Evolutionary conservation across 2,888 invertebrate species (phyloP), one percentile per base, ranked within the genome.

Genomic region (Tachina grossa): DNA sequence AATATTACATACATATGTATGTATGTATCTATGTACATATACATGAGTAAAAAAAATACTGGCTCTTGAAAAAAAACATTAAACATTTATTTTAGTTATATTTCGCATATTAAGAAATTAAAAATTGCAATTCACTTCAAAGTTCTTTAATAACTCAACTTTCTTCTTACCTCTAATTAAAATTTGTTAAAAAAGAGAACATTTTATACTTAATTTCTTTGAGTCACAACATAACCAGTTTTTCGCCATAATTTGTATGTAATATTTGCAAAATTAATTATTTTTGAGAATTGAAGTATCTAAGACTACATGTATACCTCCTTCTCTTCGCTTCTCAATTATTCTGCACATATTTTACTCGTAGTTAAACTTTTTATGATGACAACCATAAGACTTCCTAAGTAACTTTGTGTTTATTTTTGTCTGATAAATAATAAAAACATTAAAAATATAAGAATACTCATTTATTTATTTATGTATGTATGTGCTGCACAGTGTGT

Each of bases 101-200:
- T 31, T 31, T 31, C 4, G 31, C 31, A 3, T 4, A 31, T 4
- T 31, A 31, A 31, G 31, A 31, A 31, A 31, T 31, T 31, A 31
- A 31, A 31, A 31, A 31, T 31, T 31, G 31, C 1, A 31, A 31
- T 31, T 6, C 6, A 31, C 31, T 31, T 31, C 31, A 31, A 9
- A 51, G 10, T 16, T 71, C 10, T 45, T 45, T 14, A 10, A 55
- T 2, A 45, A 22, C 45, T 69, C 19, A 71, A 55, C 45, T 55
- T 71, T 72, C 57, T 59, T 72, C 59, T 59, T 31, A n/a, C 16
- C 13, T 57, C 11, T 59, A 14, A 41, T 9, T 22, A 41, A 74
- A 14, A 63, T 53, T 43, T 19, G 9, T 41, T 51, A 51, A 31
- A 49, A 49, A 72, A 16, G 39, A 16, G 2, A 22, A 39, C 0